Conservation (phyloP, 92 coral and sea anemone genomes). For the Epizoanthus stellaris region DNA sequence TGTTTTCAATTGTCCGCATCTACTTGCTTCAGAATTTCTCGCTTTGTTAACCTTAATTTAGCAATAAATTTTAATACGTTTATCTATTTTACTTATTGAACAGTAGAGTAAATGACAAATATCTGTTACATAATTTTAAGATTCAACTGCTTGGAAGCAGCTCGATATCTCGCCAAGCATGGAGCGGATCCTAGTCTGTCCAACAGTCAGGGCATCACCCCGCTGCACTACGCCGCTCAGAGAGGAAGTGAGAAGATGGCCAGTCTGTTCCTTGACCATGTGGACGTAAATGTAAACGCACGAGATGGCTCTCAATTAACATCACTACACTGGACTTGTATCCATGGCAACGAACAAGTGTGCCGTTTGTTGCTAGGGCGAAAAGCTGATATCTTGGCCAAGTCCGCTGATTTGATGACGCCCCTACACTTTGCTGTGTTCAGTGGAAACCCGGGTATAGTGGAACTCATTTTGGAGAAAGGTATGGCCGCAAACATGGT, state of each 20-base stretch:
- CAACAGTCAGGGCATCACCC: conserved; percentile 34
- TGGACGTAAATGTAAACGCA: conserved; percentile 48
- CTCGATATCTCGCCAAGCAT: background rate
- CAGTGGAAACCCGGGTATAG: conserved; percentile 20
- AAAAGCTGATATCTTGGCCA: conserved; percentile 40
- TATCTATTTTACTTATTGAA: no score
- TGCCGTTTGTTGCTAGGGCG: conserved; percentile 31
- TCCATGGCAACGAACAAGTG: conserved; percentile 43
- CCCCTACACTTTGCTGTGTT: conserved; percentile 30
- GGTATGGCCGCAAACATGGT: background rate
- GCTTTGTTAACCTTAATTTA: no score
- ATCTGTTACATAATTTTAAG: background rate
- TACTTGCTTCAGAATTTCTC: no score
- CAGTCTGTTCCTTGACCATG: conserved; percentile 12
- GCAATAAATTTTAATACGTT: no score
- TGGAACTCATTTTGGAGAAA: conserved; percentile 27
- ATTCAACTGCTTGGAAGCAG: conserved; percentile 35
- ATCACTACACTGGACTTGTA: conserved; percentile 51
- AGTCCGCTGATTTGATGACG: conserved; percentile 20
- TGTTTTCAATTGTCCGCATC: no score
- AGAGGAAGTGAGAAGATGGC: conserved; percentile 33
- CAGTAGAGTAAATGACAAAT: no score
- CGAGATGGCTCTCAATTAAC: conserved; percentile 49
- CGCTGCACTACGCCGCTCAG: conserved; percentile 25
- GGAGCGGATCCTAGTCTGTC: conserved; percentile 12